Evolutionary conservation across 2,797 vertebrate species (phyloP), one percentile per base, ranked within the genome.

Genomic region (Myotis daubentonii): DNA sequence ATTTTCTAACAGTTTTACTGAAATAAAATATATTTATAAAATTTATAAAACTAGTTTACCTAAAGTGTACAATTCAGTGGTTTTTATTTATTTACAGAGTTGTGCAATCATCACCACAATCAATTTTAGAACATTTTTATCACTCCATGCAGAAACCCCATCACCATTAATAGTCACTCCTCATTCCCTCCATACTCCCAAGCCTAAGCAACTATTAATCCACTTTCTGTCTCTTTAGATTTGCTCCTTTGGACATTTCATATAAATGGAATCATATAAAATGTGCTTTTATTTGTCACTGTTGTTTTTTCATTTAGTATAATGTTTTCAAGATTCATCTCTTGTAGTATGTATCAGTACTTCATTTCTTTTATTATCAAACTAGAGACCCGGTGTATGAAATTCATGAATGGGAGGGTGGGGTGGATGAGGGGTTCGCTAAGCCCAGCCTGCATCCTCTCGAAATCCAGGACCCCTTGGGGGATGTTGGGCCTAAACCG

Each of bases 41-140:
- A 16, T 49, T 49, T 49, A 49, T 60, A 60, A 60, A 60, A 60
- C 25, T 9, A 84, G 20, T 85, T 86, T 36, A 55, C 79, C 13
- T 41, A 36, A 84, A 78, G 11, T 53, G 4, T 68, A 74, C 25
- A 89, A 22, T 68, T 85, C 8, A 47, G n/a, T 83, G 28, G 25
- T 66, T 83, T 60, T 60, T 78, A 65, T 91, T 13, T 93, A 91
- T 82, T 62, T 82, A 71, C 30, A 87, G 66, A 90, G 79, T 91
- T 81, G 57, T 74, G 25, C 55, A 84, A 9, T 15, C 22, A 87
- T 78, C 13, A 47, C 17, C 13, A 33, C 44, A 87, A 6, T 92
- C 71, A 87, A 16, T 94, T 97, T 87, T 71, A 47, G 38, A 80
- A 94, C 57, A 41, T 84, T 89, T 93, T 95, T 33, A 25, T 96